Conservation (phyloP, 1,140 invertebrate genomes). For the Drosophila ananassae region DNA sequence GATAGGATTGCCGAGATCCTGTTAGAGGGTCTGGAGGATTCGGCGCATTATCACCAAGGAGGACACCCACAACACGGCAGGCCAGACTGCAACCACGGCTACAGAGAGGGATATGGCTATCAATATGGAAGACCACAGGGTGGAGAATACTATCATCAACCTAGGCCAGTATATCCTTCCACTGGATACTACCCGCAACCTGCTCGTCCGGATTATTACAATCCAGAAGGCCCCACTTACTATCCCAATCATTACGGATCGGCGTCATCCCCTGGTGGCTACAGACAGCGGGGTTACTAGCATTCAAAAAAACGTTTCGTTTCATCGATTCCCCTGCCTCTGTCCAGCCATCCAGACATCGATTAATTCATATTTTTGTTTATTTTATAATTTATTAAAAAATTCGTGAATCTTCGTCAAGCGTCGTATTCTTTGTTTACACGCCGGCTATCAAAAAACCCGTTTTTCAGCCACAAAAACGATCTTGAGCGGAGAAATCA, state of each 20-base stretch:
- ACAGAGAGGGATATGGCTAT: not conserved
- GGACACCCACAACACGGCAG: not conserved
- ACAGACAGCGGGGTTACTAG: slow-evolving; percentile 55
- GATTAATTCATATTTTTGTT: slow-evolving; percentile 18
- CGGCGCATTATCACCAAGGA: not conserved
- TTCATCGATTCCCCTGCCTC: not conserved
- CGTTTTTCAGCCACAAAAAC: slow-evolving; percentile 39
- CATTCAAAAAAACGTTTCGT: not conserved
- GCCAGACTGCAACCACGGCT: not conserved
- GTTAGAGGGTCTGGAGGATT: not conserved
- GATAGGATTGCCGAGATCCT: not conserved
- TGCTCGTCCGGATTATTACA: not conserved
- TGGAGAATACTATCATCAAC: not conserved
- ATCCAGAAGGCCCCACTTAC: not conserved
- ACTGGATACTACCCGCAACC: not conserved
- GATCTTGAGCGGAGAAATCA: not conserved
- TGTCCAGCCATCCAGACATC: not conserved
- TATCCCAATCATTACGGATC: not conserved
- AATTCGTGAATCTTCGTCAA: slow-evolving; percentile 12
- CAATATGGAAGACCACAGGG: not conserved
- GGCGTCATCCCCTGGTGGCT: not conserved
- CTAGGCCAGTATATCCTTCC: not conserved
- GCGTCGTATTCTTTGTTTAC: slow-evolving; percentile 8
- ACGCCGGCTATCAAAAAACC: slow-evolving; percentile 31
- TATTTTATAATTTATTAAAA: slow-evolving; percentile 62